These are phyloP conservation scores for Alauda arvensis DNA, from an alignment of 2,797 vertebrate species.

Conservation along the genomic window DNA sequence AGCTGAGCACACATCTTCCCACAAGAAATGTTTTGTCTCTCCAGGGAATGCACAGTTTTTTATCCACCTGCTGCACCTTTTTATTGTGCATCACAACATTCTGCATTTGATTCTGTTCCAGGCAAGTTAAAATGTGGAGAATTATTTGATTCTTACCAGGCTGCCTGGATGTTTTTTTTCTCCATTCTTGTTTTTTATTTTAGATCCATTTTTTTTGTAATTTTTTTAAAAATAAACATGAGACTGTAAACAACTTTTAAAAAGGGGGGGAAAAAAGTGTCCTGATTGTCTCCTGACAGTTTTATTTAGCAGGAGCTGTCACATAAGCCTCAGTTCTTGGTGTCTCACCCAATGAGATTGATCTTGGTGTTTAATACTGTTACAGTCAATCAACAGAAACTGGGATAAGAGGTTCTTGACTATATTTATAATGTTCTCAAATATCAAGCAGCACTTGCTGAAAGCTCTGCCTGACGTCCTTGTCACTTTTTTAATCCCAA, in stretches of 20 bases:
- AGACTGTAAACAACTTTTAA: not conserved
- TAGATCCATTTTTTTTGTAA: not conserved
- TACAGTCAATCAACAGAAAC: not conserved
- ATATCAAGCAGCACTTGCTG: not conserved
- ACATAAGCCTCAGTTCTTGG: not conserved
- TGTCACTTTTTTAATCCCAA: constrained; percentile 4
- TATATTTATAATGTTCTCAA: not conserved
- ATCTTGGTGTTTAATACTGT: not conserved
- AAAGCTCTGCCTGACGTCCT: not conserved
- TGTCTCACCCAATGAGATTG: not conserved
- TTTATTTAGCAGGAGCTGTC: constrained; percentile 12
- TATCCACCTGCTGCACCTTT: not conserved
- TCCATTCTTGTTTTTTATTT: not conserved
- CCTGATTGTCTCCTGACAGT: not conserved
- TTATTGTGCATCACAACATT: not conserved
- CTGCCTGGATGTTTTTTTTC: not conserved
- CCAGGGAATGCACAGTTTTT: not conserved
- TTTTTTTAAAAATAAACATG: not conserved
- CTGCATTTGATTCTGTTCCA: not conserved
- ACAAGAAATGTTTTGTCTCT: not conserved
- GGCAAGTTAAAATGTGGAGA: not conserved
- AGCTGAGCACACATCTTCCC: not conserved
- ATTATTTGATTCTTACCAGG: not conserved
- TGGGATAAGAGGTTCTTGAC: not conserved
- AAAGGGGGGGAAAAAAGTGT: not conserved